Conservation (phyloP, 2,888 invertebrate genomes). For the Saturnia pavonia region DNA sequence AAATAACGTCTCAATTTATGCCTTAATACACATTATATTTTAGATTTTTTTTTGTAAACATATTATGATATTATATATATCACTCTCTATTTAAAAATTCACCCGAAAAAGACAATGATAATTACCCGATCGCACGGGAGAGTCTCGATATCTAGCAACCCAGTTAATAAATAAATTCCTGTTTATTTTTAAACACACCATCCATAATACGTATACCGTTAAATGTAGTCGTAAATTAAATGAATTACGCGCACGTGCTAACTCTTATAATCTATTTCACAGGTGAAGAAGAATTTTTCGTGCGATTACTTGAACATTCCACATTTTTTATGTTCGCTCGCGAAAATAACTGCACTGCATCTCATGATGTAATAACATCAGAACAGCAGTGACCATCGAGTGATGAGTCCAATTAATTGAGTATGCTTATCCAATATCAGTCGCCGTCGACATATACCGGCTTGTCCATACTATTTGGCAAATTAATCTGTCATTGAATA, state of each 20-base stretch:
- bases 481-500: too few species aligned
- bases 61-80: too few species aligned
- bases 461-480: too few species aligned
- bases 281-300: not conserved
- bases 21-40: too few species aligned
- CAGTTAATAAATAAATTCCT: conserved; percentile 12
- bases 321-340: not conserved
- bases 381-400: not conserved
- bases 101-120: not conserved
- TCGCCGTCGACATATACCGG: too few species aligned
- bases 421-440: not conserved
- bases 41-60: too few species aligned
- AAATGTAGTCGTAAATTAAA: not conserved
- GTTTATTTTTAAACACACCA: conserved; percentile 3
- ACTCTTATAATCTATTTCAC: too few species aligned
- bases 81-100: not conserved
- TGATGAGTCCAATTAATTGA: too few species aligned
- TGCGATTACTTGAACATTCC: not conserved
- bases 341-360: not conserved
- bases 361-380: not conserved
- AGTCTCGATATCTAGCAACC: not conserved
- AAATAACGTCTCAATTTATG: too few species aligned
- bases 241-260: not conserved
- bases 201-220: conserved; percentile 6
- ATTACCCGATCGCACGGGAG: not conserved